Evolutionary conservation across 2,888 invertebrate genomes (phyloP).

Genomic region (Danaus chrysippus): DNA sequence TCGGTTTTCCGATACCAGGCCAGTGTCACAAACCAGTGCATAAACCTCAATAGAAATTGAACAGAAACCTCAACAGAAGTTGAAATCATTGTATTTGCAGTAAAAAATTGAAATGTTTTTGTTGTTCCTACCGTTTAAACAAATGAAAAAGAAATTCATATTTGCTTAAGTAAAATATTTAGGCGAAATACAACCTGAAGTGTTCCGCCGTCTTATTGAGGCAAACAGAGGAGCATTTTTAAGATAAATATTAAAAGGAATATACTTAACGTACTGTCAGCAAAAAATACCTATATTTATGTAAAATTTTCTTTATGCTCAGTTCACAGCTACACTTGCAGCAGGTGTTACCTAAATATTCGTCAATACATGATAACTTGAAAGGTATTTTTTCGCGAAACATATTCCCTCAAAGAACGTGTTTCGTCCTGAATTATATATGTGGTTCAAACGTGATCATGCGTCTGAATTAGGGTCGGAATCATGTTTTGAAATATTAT

Average conservation of each 20-base stretch:
- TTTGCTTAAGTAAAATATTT: slow-evolving; percentile 6
- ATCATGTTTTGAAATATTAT: slow-evolving; percentile 12
- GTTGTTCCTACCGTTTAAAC: neutral
- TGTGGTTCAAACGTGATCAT: slow-evolving; percentile 35
- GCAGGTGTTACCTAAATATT: slow-evolving; percentile 24
- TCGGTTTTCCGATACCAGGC: too few relatives aligned
- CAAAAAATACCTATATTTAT: neutral
- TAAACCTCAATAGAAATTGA: too few relatives aligned
- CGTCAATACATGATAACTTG: slow-evolving; percentile 23
- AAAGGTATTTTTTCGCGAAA: slow-evolving; percentile 25
- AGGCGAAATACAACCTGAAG: neutral
- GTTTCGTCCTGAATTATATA: slow-evolving; percentile 49
- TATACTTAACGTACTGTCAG: too few relatives aligned
- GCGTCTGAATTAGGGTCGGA: slow-evolving; percentile 30
- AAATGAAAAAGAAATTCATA: slow-evolving; percentile 5
- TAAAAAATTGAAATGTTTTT: slow-evolving; percentile 3
- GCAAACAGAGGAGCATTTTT: neutral
- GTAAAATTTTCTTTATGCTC: neutral
- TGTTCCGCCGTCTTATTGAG: neutral
- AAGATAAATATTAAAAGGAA: too few relatives aligned
- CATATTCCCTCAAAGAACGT: slow-evolving; percentile 30
- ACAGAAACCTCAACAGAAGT: too few relatives aligned
- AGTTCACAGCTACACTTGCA: neutral
- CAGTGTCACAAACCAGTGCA: too few relatives aligned
- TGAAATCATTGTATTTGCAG: neutral